Conservation (phyloP, 2,113 vertebrate genomes). For the Phainopepla nitens region DNA sequence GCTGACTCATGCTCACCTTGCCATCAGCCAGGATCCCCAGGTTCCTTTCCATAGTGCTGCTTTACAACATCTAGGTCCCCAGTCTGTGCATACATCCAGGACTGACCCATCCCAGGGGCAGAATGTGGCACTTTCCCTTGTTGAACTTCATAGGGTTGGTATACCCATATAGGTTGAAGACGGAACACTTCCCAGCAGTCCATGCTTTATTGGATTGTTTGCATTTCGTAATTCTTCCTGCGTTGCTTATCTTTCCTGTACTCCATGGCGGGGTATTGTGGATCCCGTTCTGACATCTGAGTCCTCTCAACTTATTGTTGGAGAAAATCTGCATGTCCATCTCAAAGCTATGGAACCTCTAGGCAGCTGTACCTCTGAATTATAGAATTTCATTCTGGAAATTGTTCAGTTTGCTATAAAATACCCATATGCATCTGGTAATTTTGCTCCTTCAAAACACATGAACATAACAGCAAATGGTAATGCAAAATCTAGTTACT, state of each 20-base stretch:
- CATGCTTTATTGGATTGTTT: background rate
- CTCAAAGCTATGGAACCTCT: background rate
- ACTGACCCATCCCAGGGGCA: background rate
- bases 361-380: background rate
- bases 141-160: background rate
- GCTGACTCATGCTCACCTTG: background rate
- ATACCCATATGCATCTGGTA: background rate
- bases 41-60: accelerated
- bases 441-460: background rate
- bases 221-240: background rate
- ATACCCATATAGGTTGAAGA: background rate
- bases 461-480: background rate
- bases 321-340: background rate
- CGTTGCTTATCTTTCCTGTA: background rate
- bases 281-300: background rate
- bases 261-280: background rate
- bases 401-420: background rate
- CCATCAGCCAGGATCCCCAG: accelerated
- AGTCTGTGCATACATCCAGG: accelerated
- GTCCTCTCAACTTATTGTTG: background rate
- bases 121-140: background rate
- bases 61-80: accelerated
- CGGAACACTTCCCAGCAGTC: background rate
- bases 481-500: background rate
- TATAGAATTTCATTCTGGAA: background rate